Evolutionary conservation across 2,797 vertebrate genomes (phyloP), one percentile per base, ranked within the genome.

Genomic region (Melanotaenia maccullochi): DNA sequence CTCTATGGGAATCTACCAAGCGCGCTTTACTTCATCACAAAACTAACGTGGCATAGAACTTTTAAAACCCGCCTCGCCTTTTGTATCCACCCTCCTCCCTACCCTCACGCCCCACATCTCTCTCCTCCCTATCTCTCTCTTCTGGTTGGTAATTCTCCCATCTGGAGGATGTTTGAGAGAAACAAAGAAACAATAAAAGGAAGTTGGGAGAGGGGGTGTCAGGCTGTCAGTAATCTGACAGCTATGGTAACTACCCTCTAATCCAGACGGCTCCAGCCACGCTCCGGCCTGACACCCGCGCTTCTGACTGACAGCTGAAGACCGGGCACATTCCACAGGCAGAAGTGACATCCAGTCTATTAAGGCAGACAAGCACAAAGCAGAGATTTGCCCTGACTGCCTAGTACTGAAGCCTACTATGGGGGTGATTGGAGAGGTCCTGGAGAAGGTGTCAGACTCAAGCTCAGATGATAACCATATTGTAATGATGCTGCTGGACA

Each of bases 161-260:
- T 95, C 93, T 94, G 94, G 91, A 94, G 93, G 91, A 92, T 94
- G 94, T 94, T 94, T 94, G 92, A 94, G 91, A 92, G 94, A 95
- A 95, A 95, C 95, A 95, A 95, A 95, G 96, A 97, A 98, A 98
- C 96, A 97, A 96, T 94, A 96, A 96, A 96, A 96, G 95, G 95
- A 97, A 97, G 96, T 97, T 97, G 96, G 95, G 95, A 95, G 94
- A 95, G 94, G 95, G 96, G 96, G 96, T 97, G 97, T 99, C 98
- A 98, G 97, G 94, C 96, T 99, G 98, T 99, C 97, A 98, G 97
- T 96, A 97, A 96, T 97, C 96, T 99, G 98, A 99, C 98, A 99
- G 97, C 96, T 98, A 89, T 97, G 96, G 97, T 99, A 99, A 99
- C 97, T 98, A 98, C 96, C 96, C 97, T 98, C 96, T 99, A 99